These are phyloP conservation scores for Eristalis pertinax DNA, from an alignment of 2,888 invertebrate genomes.

Conservation along the genomic window DNA sequence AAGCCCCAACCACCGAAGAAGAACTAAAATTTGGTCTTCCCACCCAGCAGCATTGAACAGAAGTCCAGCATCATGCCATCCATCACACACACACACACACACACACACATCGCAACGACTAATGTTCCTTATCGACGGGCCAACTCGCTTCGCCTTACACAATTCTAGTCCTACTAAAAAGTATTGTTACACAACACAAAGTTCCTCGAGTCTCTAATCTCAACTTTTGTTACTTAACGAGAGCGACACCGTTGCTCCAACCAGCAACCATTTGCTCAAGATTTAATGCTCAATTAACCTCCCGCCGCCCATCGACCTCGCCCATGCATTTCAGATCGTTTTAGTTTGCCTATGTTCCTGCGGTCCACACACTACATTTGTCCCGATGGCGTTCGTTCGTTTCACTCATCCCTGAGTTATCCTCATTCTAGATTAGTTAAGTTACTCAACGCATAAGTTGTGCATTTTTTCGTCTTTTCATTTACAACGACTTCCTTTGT, in stretches of 20 bases:
- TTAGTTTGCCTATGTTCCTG: background rate
- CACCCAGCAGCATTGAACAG: slow-evolving; percentile 46
- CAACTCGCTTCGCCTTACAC: slow-evolving; percentile 62
- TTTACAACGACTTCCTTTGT: slow-evolving; percentile 61
- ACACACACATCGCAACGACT: slow-evolving; percentile 57
- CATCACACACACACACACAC: background rate
- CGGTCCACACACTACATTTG: background rate
- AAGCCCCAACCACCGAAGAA: slow-evolving; percentile 47
- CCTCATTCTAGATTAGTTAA: slow-evolving; percentile 29
- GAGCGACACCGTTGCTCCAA: background rate
- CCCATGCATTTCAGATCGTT: background rate
- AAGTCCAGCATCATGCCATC: slow-evolving; percentile 26
- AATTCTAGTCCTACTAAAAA: slow-evolving; percentile 67
- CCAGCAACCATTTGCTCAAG: slow-evolving; percentile 40
- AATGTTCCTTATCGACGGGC: slow-evolving; percentile 62
- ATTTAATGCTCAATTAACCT: slow-evolving; percentile 34
- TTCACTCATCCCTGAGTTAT: slow-evolving; percentile 12
- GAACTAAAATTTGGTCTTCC: slow-evolving; percentile 38
- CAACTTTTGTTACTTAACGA: slow-evolving; percentile 22
- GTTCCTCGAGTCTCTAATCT: slow-evolving; percentile 63
- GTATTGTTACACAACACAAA: slow-evolving; percentile 64
- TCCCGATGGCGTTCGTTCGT: background rate
- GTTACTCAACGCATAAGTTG: slow-evolving; percentile 23
- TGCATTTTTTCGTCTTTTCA: slow-evolving; percentile 35
- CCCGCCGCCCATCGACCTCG: background rate